Base-by-base conservation (phyloP, 2,113 vertebrate genomes). In the Macquaria australasica region DNA sequence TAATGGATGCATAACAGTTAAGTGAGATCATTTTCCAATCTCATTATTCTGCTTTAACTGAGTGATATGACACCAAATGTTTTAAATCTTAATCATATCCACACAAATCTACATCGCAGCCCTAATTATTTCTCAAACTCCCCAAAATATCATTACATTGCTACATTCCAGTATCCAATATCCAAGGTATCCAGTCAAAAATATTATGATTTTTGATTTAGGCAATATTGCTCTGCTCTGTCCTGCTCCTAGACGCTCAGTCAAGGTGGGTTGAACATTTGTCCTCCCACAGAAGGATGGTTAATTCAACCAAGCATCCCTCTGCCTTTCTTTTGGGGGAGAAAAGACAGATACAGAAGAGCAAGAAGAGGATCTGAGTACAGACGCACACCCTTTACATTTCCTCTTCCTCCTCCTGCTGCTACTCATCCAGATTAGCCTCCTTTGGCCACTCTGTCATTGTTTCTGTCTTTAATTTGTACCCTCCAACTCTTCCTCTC, bases 401-500 rank as follows among this genome's bases (percentile, higher is more conserved):
- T 69, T 56, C 39, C 69, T 28, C 50, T 21, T 74, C 69, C 25
- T 83, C 37, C 37, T 66, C 23, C 51, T 67, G 23, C 68, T 45
- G 34, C 73, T 77, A 2, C 63, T 81, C 37, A 67, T 81, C 76
- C 72, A 85, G 8, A 88, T 79, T 53, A 68, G 56, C 50, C 37
- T 72, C 25, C 11, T 64, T 70, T 63, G 55, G 81, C 62, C 67
- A 78, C 55, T 37, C 25, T 87, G 74, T 77, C 87, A 63, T 34
- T 78, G 63, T 83, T n/a, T 81, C 59, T 72, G 64, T 79, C 60
- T 83, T 55, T 86, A 74, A 62, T 88, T 85, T 82, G 25, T 53
- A 73, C 37, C 23, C 8, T 77, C 23, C 31, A 62, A 9, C 64
- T 79, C 28, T 14, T 48, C 23, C 39, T 34, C 56, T 69, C 23